Conservation (phyloP, 2,113 vertebrate genomes). For the Alosa alosa region DNA sequence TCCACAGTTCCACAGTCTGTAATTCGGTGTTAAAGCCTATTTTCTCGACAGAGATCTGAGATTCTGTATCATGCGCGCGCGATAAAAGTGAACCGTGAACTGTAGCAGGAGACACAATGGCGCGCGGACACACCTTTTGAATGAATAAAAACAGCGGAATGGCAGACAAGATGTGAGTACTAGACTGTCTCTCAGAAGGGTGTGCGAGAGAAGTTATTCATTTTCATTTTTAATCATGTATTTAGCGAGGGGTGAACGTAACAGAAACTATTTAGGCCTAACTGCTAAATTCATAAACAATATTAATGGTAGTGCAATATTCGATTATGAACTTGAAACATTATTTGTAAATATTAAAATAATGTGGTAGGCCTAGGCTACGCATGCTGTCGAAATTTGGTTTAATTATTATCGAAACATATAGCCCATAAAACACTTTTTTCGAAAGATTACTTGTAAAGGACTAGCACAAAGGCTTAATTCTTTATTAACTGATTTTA, state of each 20-base stretch:
- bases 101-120: background rate
- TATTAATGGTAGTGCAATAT: background rate
- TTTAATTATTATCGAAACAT: background rate
- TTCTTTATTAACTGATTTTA: background rate
- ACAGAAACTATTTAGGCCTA: too few relatives aligned
- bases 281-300: background rate
- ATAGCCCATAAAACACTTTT: background rate
- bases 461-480: background rate
- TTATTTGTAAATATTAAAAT: background rate
- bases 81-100: background rate
- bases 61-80: background rate
- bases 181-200: background rate
- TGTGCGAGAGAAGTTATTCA: too few relatives aligned
- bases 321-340: background rate
- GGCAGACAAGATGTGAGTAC: background rate
- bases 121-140: background rate
- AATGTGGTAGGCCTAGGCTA: background rate
- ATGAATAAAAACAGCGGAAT: background rate
- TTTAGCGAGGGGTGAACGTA: too few relatives aligned
- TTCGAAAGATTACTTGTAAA: background rate
- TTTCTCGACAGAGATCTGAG: background rate
- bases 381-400: background rate
- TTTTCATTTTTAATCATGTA: too few relatives aligned
- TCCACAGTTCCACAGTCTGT: background rate
- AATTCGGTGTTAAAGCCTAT: background rate